These are phyloP conservation scores for Petrocephalus schoutedeni DNA, from an alignment of 2,797 vertebrate species.

Conservation along the genomic window DNA sequence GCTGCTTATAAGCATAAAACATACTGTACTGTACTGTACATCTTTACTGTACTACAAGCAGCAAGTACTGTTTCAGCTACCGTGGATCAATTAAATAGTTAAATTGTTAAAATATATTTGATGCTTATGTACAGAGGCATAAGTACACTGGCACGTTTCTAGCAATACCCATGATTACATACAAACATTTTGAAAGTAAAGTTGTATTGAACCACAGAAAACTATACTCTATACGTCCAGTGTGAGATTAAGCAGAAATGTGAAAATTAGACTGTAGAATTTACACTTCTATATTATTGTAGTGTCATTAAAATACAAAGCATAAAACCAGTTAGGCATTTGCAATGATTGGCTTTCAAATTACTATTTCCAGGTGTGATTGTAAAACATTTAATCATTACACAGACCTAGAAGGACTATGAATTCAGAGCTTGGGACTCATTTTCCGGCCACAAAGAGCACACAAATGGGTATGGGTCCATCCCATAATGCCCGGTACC, in stretches of 20 bases:
- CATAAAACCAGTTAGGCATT: not conserved
- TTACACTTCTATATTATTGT: constrained; percentile 1
- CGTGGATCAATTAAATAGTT: not conserved
- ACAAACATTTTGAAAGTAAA: not conserved
- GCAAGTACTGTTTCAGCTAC: not conserved
- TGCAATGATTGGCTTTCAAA: constrained; percentile 5
- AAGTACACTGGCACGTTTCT: not conserved
- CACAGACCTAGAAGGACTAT: constrained; percentile 30
- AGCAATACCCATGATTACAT: not conserved
- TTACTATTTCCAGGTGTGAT: constrained; percentile 33
- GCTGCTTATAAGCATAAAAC: not conserved
- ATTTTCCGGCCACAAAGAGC: constrained; percentile 43
- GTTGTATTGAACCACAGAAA: not conserved
- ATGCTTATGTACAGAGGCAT: not conserved
- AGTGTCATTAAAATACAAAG: not conserved
- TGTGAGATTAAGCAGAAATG: not conserved
- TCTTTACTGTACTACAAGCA: not conserved
- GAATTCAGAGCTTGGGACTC: constrained; percentile 49
- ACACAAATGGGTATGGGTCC: constrained; percentile 43
- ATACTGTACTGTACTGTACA: too few species aligned
- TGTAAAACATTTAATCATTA: constrained; percentile 46
- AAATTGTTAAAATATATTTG: not conserved
- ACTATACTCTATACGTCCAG: not conserved
- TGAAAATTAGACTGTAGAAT: not conserved
- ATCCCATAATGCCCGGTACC: constrained; percentile 48